phyloP scores from a whole-genome alignment of 2,888 invertebrate species.

The Halictus ligatus region DNA sequence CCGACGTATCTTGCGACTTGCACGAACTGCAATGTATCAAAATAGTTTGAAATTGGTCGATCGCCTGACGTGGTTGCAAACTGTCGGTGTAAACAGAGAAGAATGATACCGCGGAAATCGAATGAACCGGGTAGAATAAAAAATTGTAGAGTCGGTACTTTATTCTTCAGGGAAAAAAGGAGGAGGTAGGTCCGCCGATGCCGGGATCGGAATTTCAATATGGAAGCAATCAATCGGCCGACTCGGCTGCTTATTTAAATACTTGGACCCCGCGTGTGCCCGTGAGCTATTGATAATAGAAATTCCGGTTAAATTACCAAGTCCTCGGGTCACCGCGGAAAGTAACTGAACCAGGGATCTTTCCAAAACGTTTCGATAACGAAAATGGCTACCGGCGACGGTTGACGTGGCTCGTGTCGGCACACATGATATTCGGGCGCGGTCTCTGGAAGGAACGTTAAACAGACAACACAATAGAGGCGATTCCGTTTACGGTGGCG shows the following conservation, averaged over 20 bases:
- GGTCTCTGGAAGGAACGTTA: neutral
- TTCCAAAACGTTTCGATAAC: neutral
- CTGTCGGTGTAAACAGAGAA: neutral
- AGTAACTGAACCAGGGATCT: neutral
- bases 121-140: neutral
- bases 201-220: conserved; percentile 71
- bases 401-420: neutral
- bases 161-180: neutral
- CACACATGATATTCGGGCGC: conserved; percentile 9
- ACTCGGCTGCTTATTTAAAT: conserved; percentile 68
- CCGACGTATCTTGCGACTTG: neutral
- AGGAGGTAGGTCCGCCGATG: neutral
- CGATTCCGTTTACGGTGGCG: conserved; percentile 28
- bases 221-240: conserved; percentile 65
- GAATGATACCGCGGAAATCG: neutral
- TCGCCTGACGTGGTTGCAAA: neutral
- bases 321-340: conserved; percentile 15
- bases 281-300: conserved; percentile 48
- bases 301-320: conserved; percentile 63
- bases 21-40: neutral
- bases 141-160: neutral
- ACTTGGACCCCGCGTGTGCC: conserved; percentile 51
- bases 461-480: conserved; percentile 20
- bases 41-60: neutral
- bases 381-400: conserved; percentile 16